Base-by-base conservation (phyloP, 1,140 invertebrate genomes). In the Anadara kagoshimensis region DNA sequence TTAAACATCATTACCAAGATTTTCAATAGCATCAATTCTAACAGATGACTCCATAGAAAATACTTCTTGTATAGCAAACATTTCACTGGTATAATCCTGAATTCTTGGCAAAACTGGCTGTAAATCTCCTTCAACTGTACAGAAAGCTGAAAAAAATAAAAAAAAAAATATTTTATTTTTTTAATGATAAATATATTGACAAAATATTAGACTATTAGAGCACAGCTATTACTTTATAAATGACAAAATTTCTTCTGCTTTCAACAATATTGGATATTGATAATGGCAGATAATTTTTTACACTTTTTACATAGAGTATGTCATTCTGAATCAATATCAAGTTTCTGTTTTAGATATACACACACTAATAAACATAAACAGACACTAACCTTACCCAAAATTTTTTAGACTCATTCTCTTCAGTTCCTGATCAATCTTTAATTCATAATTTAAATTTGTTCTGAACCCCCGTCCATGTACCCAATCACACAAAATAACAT, bases 11-110 rank as follows among this genome's bases (percentile, higher is more conserved):
- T 71, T 73, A 86, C 85, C 82, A 47, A 86, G 69, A 68, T 85
- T 84, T 63, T 84, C 78, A 64, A 86, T 86, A 59, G 85, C 85
- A 54, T 85, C 81, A n/a, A 86, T 79, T 49, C 85, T 64, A 11
- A 86, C 83, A 47, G 81, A 78, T 2, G 85, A 86, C 41, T 84
- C 79, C 81, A 86, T 85, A 57, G 80, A 72, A 78, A 86, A 85
- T 0, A 86, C 81, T 54, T 84, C 81, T 45, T 76, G 79, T 76
- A 86, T 84, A 22, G 83, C 78, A 57, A 77, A 84, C 61, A 79
- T 83, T 61, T 85, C 85, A n/a, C 76, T 59, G 12, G 80, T 79
- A 47, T 84, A 78, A 16, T 80, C 81, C 53, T 81, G 71, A 22
- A 85, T 73, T 20, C 81, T 71, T 8, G 65, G 47, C 84, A 83